phyloP scores from a whole-genome alignment of 1,140 invertebrate species.

The Aphelinus certus region DNA sequence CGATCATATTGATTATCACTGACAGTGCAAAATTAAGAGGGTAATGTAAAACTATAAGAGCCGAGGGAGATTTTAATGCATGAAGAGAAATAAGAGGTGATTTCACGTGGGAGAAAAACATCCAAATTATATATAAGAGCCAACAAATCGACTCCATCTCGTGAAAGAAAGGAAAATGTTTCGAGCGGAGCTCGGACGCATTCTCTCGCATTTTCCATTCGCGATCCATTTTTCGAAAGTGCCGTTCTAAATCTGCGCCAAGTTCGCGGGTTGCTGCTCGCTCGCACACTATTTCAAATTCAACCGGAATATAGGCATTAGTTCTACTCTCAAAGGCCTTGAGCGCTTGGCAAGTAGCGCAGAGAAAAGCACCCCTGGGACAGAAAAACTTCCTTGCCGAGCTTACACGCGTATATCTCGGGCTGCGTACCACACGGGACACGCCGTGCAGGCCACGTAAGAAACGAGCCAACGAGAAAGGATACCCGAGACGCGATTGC shows the following conservation, averaged over 20 bases:
- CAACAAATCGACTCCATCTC: too few species aligned
- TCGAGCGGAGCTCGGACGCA: not conserved
- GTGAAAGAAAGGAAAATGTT: too few species aligned
- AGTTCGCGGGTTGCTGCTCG: not conserved
- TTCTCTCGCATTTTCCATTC: not conserved
- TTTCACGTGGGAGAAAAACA: too few species aligned
- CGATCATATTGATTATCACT: too few species aligned
- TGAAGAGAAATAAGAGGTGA: too few species aligned
- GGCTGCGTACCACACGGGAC: not conserved
- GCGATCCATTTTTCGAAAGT: conserved; percentile 14
- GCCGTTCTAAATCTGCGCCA: conserved; percentile 25
- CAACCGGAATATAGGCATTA: conserved; percentile 35
- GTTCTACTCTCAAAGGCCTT: conserved; percentile 38
- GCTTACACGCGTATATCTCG: conserved; percentile 8
- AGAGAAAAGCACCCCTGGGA: conserved; percentile 28
- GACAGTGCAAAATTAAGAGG: too few species aligned
- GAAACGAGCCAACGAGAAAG: not conserved
- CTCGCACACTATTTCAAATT: not conserved
- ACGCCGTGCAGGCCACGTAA: not conserved
- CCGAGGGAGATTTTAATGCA: too few species aligned
- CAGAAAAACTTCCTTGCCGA: conserved; percentile 34
- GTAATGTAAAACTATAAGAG: too few species aligned
- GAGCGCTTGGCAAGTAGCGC: conserved; percentile 21
- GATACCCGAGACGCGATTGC: not conserved
- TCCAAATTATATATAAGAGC: too few species aligned